Conservation (phyloP, 2,888 invertebrate genomes). For the Hymenopus coronatus region DNA sequence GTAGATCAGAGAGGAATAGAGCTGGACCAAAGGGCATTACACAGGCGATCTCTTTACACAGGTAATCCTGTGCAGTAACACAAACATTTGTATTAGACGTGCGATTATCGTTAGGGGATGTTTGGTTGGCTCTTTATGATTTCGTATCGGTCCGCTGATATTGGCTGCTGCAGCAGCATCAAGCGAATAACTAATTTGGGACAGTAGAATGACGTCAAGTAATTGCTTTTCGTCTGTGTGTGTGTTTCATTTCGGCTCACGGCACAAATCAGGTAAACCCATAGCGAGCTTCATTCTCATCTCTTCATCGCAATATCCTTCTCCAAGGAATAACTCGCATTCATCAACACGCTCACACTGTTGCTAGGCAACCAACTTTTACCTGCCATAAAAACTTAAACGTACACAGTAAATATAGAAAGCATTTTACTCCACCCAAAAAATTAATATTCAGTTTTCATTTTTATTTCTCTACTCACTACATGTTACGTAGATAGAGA, state of each 20-base stretch:
- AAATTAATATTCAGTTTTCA: no score
- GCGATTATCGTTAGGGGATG: neutral
- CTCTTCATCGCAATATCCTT: neutral
- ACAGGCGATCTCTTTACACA: neutral
- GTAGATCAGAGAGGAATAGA: no score
- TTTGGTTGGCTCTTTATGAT: neutral
- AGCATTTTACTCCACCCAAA: no score
- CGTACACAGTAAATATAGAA: no score
- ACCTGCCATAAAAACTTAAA: no score
- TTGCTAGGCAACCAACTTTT: no score
- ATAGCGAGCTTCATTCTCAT: neutral
- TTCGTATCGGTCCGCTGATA: neutral
- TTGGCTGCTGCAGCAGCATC: neutral
- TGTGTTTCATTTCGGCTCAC: neutral
- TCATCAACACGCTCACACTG: no score
- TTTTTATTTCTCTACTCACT: no score
- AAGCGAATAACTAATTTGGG: neutral
- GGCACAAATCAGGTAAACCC: neutral
- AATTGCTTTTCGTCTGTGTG: neutral
- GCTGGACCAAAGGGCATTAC: no score
- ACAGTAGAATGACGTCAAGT: neutral
- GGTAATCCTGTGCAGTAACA: neutral
- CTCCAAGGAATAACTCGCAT: no score
- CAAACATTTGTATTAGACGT: neutral
- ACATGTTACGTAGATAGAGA: no score